phyloP scores from a whole-genome alignment of 1,140 invertebrate genomes.

The Ceratosolen solmsi region DNA sequence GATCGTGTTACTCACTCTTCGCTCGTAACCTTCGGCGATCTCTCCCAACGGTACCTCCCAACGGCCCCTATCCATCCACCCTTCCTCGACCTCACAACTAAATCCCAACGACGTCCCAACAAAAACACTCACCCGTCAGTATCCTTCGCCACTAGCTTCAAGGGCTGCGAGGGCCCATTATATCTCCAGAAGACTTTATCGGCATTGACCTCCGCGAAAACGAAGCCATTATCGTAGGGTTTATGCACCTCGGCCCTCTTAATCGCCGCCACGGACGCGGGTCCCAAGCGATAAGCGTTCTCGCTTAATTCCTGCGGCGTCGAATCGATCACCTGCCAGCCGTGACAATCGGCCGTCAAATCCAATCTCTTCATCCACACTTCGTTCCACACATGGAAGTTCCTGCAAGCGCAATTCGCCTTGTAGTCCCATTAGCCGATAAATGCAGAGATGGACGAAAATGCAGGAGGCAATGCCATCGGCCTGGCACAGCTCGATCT shows the following conservation, averaged over 20 bases:
- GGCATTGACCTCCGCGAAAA: slow-evolving; percentile 92
- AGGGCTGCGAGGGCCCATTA: slow-evolving; percentile 83
- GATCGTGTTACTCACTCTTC: too few relatives aligned
- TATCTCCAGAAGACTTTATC: slow-evolving; percentile 91
- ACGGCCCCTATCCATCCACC: not conserved
- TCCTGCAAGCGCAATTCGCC: slow-evolving; percentile 72
- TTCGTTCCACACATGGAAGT: slow-evolving; percentile 98
- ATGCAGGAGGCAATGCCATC: too few relatives aligned
- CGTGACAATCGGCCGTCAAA: slow-evolving; percentile 79
- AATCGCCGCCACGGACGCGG: slow-evolving; percentile 85
- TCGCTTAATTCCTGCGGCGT: slow-evolving; percentile 92
- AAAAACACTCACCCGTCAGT: slow-evolving; percentile 79
- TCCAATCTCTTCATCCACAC: slow-evolving; percentile 93
- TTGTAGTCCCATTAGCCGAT: not conserved
- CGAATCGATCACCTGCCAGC: slow-evolving; percentile 95
- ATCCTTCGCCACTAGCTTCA: slow-evolving; percentile 86
- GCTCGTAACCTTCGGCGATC: too few relatives aligned
- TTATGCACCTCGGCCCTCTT: slow-evolving; percentile 86
- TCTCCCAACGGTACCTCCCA: not conserved
- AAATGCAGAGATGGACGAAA: too few relatives aligned
- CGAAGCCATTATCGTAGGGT: slow-evolving; percentile 87
- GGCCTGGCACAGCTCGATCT: not conserved
- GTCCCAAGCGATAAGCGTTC: slow-evolving; percentile 87
- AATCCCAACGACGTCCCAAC: too few relatives aligned
- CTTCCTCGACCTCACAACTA: too few relatives aligned